phyloP scores from a whole-genome alignment of 2,113 vertebrate genomes.

The Drymodes brunneopygia region DNA sequence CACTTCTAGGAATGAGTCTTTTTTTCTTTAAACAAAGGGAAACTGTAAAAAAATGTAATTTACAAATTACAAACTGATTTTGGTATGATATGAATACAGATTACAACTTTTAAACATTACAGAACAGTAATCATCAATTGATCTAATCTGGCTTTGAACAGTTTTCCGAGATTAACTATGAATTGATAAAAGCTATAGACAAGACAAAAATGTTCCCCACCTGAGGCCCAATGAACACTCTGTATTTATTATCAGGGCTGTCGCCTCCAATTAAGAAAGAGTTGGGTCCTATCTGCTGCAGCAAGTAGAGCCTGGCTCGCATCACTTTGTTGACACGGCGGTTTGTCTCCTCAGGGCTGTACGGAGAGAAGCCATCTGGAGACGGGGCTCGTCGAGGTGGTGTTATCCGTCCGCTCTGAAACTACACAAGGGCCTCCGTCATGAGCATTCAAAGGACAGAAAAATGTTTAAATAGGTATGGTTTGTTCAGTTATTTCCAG shows the following conservation, averaged over 20 bases:
- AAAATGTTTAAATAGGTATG: background rate
- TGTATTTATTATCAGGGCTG: constrained; percentile 89
- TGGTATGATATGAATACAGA: background rate
- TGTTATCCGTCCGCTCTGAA: constrained; percentile 87
- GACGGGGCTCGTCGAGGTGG: constrained; percentile 87
- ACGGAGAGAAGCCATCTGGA: constrained; percentile 88
- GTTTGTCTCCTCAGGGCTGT: constrained; percentile 86
- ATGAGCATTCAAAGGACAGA: background rate
- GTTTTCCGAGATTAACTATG: background rate
- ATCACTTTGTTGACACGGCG: constrained; percentile 89
- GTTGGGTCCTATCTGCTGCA: constrained; percentile 90
- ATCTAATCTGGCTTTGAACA: background rate
- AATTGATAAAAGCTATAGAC: background rate
- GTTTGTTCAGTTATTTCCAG: accelerated
- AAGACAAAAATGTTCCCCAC: constrained; percentile 22
- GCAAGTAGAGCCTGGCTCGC: constrained; percentile 84
- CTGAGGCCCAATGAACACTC: constrained; percentile 91
- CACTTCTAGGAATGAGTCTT: background rate
- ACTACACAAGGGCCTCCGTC: constrained; percentile 54
- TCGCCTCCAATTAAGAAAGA: constrained; percentile 89
- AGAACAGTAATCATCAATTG: background rate
- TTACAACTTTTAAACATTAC: background rate
- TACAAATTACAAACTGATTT: background rate
- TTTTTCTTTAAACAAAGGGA: background rate
- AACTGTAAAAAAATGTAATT: background rate